Evolutionary conservation across 2,888 invertebrate species (phyloP), one percentile per base, ranked within the genome.

Genomic region (Phragmatobia fuliginosa): DNA sequence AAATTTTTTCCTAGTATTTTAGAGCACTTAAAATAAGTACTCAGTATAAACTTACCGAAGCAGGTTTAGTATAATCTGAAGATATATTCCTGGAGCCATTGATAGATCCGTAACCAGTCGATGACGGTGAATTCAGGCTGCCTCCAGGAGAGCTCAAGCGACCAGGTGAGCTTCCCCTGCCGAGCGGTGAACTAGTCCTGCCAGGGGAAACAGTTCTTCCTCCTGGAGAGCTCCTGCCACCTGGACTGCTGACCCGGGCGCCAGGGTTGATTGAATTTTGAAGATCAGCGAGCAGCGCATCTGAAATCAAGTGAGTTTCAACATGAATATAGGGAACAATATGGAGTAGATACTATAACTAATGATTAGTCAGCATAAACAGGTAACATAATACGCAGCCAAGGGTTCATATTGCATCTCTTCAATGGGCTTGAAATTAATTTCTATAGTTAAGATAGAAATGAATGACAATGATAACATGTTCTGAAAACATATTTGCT

Each of bases 271-370:
- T 98, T 16, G 99, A 99, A 87, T 99, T 99, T 94, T 99, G 99
- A 72, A 99, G 96, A 91, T 99, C 99, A 72, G 99, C 99, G 87
- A 99, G 96, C 80, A 99, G 96, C 75, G 99, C 99, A 96, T 99
- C 99, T 99, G 96, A 66, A 97, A 97, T 86, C 71, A 81, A 80
- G 77, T 79, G 70, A 70, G 66, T 45, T 25, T 14, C 41, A 56
- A 16, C 25, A 65, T 71, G 62, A 66, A 62, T 71, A 69, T 38
- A 10, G 32, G 52, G 18, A 5, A 60, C 33, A n/a, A 33, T 61
- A 10, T 38, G 36, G 8, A 61, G 6, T 16, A 36, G 36, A 36
- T 60, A 60, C 7, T n/a, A 36, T 5, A 36, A 25, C 25, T 11
- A 25, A 18, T 21, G 25, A 25, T 25, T 61, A 36, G 25, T 61